Base-by-base conservation (phyloP, 2,113 vertebrate species). In the Zapornia atra region DNA sequence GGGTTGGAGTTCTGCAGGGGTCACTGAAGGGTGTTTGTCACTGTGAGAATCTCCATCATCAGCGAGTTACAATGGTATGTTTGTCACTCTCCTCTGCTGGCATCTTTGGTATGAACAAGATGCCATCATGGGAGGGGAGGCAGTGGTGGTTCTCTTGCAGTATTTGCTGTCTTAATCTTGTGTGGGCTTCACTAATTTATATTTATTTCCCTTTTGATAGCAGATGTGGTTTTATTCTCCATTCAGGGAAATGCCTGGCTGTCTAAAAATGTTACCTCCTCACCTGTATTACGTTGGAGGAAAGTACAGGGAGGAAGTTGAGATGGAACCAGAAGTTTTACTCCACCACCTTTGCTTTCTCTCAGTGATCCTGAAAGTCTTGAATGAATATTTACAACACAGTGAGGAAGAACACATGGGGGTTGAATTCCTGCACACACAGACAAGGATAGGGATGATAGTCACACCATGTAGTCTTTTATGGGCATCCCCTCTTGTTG, bases 121-220 rank as follows among this genome's bases (percentile, higher is more conserved):
- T 33, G 85, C 50, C 68, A 18, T 63, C 29, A 4, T 57, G 66
- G 44, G 2, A 11, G 5, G 8, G 10, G 50, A 12, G 48, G 48
- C 19, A 20, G 46, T 48, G 8, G 12, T 11, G 60, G 54, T 86
- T 69, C 63, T 60, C 54, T 34, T 76, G 59, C 38, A n/a, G 2
- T 81, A 70, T 94, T 91, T 92, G 36, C 80, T 85, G 22, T 57
- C 34, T 50, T 63, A 70, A 38, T 51, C 94, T 81, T 94, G 86
- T 96, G 94, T 95, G 86, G 91, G 94, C 88, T 92, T 86, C 75
- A 56, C 56, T 86, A 75, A 4, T 75, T 11, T 56, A 36, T 66
- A 24, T 81, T 80, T 57, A 42, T 59, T 38, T 71, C 57, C 50
- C 36, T 79, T 72, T 42, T 56, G 31, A 63, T 26, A 48, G 57